A percentile compares a stretch with the other conserved stretches of the same genome.
Conservation (phyloP, 2,888 invertebrate species). For the Platypus cylindrus region DNA sequence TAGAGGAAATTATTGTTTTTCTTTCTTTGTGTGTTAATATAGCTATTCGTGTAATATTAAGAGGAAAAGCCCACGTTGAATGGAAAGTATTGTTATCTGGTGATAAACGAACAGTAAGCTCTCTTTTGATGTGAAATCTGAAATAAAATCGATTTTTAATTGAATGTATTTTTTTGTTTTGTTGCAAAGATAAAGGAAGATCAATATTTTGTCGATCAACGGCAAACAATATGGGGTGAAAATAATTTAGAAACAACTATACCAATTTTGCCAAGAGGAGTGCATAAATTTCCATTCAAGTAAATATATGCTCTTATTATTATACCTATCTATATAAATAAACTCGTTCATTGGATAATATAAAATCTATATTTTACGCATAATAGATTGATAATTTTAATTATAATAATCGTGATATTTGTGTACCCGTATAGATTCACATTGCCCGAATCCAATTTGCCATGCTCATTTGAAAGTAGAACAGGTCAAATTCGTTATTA, state of each 20-base stretch:
- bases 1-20: not conserved
- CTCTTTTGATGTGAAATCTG: not conserved
- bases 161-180: slow-evolving; percentile 1
- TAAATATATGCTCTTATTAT: no score
- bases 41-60: slow-evolving; percentile 55
- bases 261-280: slow-evolving; percentile 56
- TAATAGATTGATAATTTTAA: no score
- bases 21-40: slow-evolving; percentile 7
- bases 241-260: slow-evolving; percentile 48
- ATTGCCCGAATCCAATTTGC: slow-evolving; percentile 58
- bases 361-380: no score
- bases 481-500: slow-evolving; percentile 62
- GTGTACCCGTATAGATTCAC: slow-evolving; percentile 38
- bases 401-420: no score
- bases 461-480: slow-evolving; percentile 66
- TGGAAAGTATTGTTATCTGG: slow-evolving; percentile 65
- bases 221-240: slow-evolving; percentile 61
- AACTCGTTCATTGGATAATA: no score
- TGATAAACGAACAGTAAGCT: slow-evolving; percentile 54
- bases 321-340: no score
- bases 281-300: slow-evolving; percentile 54
- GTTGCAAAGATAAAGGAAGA: slow-evolving; percentile 51
- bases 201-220: slow-evolving; percentile 63
- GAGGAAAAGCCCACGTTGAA: slow-evolving; percentile 64
- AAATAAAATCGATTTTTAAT: not conserved